Base-by-base conservation (phyloP, 64 coral and sea anemone genomes). In the Actinia equina region DNA sequence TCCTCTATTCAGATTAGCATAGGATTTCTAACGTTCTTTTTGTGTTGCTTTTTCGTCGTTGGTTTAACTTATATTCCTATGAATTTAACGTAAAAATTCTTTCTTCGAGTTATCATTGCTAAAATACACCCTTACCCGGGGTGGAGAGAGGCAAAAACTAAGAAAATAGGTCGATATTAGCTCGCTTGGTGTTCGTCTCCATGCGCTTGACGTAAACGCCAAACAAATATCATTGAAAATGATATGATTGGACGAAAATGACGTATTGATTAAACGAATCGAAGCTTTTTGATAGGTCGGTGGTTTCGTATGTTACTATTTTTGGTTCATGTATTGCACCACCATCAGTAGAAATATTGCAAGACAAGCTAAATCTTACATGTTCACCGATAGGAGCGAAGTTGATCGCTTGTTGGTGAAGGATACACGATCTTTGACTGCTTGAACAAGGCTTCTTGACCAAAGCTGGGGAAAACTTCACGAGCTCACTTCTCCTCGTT, bases 321-420 rank as follows among this genome's bases (percentile, higher is more conserved):
- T 91, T 91, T 91, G 84, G 82, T 27, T 27, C 18, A 41, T 23
- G 30, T 25, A 91, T 91, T 91, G 89, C 89, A 91, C 89, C 89
- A 91, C 89, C 89, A 91, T 25, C 4, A 15, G 14, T 53, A 56
- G 54, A 91, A 91, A 91, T 85, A 91, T 8, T 91, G 89, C 89
- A 91, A 91, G 27, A 52, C n/a, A 10, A 12, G 37, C 9, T 26
- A 22, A 27, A 44, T 19, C 14, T 78, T 79, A 58, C 82, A 77
- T 57, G 43, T 84, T 74, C 54, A 71, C 22, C 55, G 23, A 20
- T 42, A 17, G 20, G 30, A 43, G 8, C 63, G 42, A 26, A 42
- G 14, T 22, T n/a, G n/a, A 23, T 1, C 23, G 43, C 45, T 81
- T 52, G 6, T 70, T 42, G 15, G 22, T 69, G 88, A 56, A 63